Percentiles rank a stretch among this genome's conserved stretches.
phyloP scores from a whole-genome alignment of 2,888 invertebrate genomes.

The Allygus modestus region DNA sequence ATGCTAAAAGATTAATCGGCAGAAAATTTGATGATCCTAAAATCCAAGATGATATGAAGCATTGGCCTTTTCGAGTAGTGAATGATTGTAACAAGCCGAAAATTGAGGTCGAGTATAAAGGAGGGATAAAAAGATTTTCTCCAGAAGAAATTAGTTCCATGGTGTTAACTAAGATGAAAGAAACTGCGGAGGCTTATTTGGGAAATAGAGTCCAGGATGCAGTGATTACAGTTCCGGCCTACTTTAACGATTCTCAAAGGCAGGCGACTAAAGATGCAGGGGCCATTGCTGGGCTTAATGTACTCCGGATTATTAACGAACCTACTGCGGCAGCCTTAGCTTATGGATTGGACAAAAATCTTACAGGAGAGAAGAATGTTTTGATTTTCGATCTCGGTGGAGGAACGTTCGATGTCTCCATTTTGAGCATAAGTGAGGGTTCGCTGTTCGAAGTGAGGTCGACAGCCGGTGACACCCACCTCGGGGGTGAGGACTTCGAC shows the following conservation, averaged over 20 bases:
- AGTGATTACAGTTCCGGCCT: conserved; percentile 89
- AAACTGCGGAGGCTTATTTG: conserved; percentile 84
- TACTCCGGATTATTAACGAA: conserved; percentile 80
- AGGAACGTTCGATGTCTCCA: conserved; percentile 87
- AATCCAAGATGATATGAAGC: conserved; percentile 88
- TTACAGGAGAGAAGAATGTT: conserved; percentile 78
- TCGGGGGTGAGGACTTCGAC: conserved; percentile 84
- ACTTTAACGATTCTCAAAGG: conserved; percentile 75
- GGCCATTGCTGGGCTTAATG: conserved; percentile 89
- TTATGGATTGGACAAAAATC: conserved; percentile 80
- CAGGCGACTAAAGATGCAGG: conserved; percentile 93
- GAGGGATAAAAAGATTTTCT: conserved; percentile 80
- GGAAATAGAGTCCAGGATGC: conserved; percentile 79
- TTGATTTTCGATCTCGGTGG: not conserved
- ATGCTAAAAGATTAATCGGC: conserved; percentile 81
- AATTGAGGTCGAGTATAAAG: conserved; percentile 82
- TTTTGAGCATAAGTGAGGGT: conserved; percentile 83
- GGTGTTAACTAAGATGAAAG: not conserved
- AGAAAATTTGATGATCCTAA: conserved; percentile 83
- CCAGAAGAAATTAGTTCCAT: conserved; percentile 78
- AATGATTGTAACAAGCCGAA: conserved; percentile 82
- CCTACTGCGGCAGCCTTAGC: conserved; percentile 88
- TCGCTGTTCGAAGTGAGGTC: conserved; percentile 82
- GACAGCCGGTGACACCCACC: conserved; percentile 90
- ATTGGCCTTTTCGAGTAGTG: conserved; percentile 89